Evolutionary conservation across 2,888 invertebrate species (phyloP).

Genomic region (Leucania comma): DNA sequence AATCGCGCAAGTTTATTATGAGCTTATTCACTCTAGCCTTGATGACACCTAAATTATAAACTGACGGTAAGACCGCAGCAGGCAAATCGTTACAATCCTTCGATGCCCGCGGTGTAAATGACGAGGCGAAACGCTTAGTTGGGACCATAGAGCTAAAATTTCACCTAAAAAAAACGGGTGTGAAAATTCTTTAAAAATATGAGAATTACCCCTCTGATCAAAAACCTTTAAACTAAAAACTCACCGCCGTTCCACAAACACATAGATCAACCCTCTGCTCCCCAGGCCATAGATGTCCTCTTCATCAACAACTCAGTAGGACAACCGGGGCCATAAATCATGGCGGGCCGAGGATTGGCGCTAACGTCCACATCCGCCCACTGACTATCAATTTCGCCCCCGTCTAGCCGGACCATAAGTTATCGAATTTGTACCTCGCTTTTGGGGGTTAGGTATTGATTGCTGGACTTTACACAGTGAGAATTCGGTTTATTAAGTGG

Average conservation of each 20-base stretch:
- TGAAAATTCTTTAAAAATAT: too few species aligned
- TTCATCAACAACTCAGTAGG: constrained; percentile 65
- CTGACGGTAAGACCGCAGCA: too few species aligned
- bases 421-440: constrained; percentile 72
- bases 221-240: constrained; percentile 16
- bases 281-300: constrained; percentile 45
- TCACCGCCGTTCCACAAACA: constrained; percentile 2
- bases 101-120: too few species aligned
- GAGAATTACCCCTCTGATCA: too few species aligned
- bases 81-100: too few species aligned
- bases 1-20: too few species aligned
- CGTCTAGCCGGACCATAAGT: constrained; percentile 72
- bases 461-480: constrained; percentile 52
- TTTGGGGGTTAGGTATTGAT: constrained; percentile 62
- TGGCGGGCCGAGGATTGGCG: constrained; percentile 68
- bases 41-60: too few species aligned
- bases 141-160: too few species aligned
- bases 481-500: constrained; percentile 38
- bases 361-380: constrained; percentile 73
- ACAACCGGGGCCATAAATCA: constrained; percentile 68
- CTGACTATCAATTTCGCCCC: constrained; percentile 74
- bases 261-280: constrained; percentile 45
- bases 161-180: too few species aligned
- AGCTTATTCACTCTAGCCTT: too few species aligned
- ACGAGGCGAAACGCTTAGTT: too few species aligned